Conservation (phyloP, 2,113 vertebrate genomes). For the Rousettus leschenaultii region DNA sequence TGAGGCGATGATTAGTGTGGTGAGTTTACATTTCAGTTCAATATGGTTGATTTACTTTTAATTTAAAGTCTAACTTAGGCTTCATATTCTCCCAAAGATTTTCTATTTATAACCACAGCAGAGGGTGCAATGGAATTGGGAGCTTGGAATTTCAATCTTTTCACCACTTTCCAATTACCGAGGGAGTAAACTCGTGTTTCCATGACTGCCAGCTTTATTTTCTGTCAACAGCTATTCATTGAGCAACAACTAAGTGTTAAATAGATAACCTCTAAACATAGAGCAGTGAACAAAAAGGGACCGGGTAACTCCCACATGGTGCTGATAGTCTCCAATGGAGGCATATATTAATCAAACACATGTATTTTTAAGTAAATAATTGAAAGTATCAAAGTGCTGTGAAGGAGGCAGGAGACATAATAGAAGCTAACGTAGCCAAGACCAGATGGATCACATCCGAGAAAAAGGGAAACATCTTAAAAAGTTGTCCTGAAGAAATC, state of each 20-base stretch:
- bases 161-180: not conserved
- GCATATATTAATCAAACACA: not conserved
- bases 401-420: not conserved
- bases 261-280: not conserved
- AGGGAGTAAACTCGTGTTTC: not conserved
- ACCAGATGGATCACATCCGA: not conserved
- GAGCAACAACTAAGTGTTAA: not conserved
- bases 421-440: not conserved
- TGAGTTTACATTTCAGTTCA: constrained; percentile 22
- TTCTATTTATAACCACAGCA: not conserved
- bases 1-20: not conserved
- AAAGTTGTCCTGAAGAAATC: not conserved
- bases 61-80: not conserved
- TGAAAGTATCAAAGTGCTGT: not conserved
- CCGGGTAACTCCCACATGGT: not conserved
- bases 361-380: not conserved
- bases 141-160: not conserved
- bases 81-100: not conserved
- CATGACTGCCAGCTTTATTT: not conserved
- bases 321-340: not conserved
- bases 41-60: not conserved
- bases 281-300: not conserved
- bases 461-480: not conserved
- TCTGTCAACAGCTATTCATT: not conserved
- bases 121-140: not conserved